Evolutionary conservation across 2,797 vertebrate species (phyloP).

Genomic region (Coilia nasus): DNA sequence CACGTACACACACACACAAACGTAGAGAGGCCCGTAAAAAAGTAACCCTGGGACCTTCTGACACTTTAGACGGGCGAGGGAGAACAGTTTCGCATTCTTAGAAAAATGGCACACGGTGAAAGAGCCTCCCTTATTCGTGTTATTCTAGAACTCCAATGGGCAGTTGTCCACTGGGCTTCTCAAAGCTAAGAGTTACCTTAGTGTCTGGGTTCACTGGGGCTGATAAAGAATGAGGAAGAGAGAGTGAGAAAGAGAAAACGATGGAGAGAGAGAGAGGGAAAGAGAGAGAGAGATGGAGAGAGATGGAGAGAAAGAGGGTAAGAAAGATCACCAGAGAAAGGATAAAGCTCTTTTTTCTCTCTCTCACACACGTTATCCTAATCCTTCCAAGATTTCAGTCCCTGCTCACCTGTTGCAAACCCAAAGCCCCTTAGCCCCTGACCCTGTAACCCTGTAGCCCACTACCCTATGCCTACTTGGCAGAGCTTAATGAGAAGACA

Average conservation of each 20-base stretch:
- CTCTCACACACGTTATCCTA: not conserved
- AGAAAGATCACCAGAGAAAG: not conserved
- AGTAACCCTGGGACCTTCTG: conserved; percentile 22
- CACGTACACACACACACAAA: conserved; percentile 15
- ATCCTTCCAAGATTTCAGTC: not conserved
- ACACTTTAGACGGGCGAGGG: not conserved
- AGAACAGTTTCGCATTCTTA: conserved; percentile 18
- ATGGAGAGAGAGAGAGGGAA: not conserved
- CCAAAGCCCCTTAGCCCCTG: not conserved
- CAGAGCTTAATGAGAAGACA: not conserved
- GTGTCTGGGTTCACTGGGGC: not conserved
- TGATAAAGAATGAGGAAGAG: not conserved
- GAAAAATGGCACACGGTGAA: conserved; percentile 22
- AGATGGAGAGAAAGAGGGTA: not conserved
- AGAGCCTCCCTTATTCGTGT: conserved; percentile 12
- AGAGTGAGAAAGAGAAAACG: conserved; percentile 29
- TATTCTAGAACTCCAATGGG: conserved; percentile 8
- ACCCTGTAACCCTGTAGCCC: not conserved
- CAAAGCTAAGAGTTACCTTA: not conserved
- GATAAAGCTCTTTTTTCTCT: not conserved
- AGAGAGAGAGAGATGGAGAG: not conserved
- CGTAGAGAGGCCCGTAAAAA: not conserved
- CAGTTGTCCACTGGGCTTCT: conserved; percentile 18
- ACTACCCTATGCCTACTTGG: not conserved
- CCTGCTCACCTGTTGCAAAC: not conserved